Evolutionary conservation across 2,113 vertebrate species (phyloP).

Genomic region (Crotophaga sulcirostris): DNA sequence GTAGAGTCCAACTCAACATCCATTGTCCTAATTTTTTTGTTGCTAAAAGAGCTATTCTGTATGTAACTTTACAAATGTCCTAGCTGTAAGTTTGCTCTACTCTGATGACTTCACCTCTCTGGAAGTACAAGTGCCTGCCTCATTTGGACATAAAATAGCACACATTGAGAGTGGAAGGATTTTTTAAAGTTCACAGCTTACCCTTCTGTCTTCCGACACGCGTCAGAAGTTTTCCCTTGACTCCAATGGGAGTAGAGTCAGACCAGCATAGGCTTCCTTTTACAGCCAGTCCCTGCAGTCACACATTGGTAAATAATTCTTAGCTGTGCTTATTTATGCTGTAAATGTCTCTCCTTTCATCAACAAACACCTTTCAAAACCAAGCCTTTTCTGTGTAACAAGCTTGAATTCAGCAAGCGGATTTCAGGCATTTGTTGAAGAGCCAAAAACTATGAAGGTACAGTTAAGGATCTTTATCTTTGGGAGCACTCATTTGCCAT

Average conservation of each 20-base stretch:
- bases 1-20: not conserved
- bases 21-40: rapidly evolving
- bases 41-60: not conserved
- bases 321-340: not conserved
- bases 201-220: not conserved
- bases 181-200: not conserved
- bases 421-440: not conserved
- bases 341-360: not conserved
- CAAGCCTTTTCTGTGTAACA: not conserved
- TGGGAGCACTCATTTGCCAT: not conserved
- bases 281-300: not conserved
- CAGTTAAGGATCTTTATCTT: not conserved
- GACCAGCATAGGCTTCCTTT: not conserved
- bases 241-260: not conserved
- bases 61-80: not conserved
- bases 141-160: slow-evolving; percentile 6
- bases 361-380: not conserved
- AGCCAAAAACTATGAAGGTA: not conserved
- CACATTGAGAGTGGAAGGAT: not conserved
- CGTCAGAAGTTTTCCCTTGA: not conserved
- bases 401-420: not conserved
- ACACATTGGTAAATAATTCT: not conserved
- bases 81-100: not conserved
- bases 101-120: slow-evolving; percentile 6
- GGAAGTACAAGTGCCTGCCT: not conserved